Conservation (phyloP, 2,888 invertebrate species). For the Pyrgus malvae region DNA sequence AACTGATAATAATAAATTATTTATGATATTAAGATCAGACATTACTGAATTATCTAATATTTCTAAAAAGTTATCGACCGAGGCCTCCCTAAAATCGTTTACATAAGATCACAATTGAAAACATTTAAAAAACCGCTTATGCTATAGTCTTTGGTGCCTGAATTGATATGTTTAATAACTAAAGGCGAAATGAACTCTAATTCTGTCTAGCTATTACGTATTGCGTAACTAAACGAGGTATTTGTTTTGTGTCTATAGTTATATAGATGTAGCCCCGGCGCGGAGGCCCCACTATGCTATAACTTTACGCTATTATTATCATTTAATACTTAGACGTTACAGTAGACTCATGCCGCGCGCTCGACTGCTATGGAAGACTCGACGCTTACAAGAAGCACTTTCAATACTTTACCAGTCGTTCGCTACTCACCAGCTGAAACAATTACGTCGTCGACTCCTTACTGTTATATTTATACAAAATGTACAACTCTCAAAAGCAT, state of each 20-base stretch:
- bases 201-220: conserved; percentile 69
- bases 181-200: conserved; percentile 74
- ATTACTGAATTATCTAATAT: too few species aligned
- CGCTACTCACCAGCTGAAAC: conserved; percentile 63
- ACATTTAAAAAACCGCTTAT: conserved; percentile 69
- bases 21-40: too few species aligned
- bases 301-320: conserved; percentile 80
- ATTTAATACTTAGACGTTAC: conserved; percentile 78
- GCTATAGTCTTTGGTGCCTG: conserved; percentile 79
- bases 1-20: too few species aligned
- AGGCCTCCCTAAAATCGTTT: conserved; percentile 39
- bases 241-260: conserved; percentile 74
- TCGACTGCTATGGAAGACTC: conserved; percentile 81
- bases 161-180: conserved; percentile 79
- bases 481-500: conserved; percentile 78
- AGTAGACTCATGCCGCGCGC: conserved; percentile 66
- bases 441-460: conserved; percentile 72
- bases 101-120: conserved; percentile 62
- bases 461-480: conserved; percentile 74
- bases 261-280: conserved; percentile 60
- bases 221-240: conserved; percentile 79
- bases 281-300: conserved; percentile 68
- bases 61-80: too few species aligned
- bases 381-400: conserved; percentile 79
- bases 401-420: conserved; percentile 74